Conservation (phyloP, 2,113 vertebrate species). For the Condylura cristata region DNA sequence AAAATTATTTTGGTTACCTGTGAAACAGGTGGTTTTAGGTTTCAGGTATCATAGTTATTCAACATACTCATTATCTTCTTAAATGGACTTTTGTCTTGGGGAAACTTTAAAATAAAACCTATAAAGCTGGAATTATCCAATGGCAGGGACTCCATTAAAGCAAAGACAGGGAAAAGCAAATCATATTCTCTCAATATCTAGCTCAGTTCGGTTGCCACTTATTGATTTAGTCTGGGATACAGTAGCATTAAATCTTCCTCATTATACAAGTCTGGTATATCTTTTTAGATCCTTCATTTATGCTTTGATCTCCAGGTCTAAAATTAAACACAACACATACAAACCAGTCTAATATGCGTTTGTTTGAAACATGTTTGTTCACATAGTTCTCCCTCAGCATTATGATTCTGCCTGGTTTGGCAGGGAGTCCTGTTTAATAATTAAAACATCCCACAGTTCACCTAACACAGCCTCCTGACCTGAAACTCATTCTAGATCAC, state of each 20-base stretch:
- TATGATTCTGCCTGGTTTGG: slow-evolving; percentile 38
- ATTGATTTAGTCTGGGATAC: slow-evolving; percentile 84
- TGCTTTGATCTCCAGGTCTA: slow-evolving; percentile 70
- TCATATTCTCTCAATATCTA: slow-evolving; percentile 81
- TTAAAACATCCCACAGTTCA: neutral
- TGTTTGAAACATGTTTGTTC: slow-evolving; percentile 4
- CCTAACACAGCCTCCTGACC: neutral
- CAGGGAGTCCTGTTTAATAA: neutral
- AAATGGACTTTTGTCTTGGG: slow-evolving; percentile 65
- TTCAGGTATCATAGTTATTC: slow-evolving; percentile 31
- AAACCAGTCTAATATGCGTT: slow-evolving; percentile 40
- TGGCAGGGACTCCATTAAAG: slow-evolving; percentile 77
- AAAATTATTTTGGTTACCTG: slow-evolving; percentile 31
- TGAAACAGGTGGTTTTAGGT: slow-evolving; percentile 55
- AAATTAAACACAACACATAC: slow-evolving; percentile 69
- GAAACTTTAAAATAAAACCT: slow-evolving; percentile 73
- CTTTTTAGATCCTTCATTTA: slow-evolving; percentile 67
- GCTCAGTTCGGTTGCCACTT: slow-evolving; percentile 77
- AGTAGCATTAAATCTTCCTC: slow-evolving; percentile 82
- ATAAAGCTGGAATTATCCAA: slow-evolving; percentile 65
- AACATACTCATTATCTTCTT: slow-evolving; percentile 58
- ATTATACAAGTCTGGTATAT: slow-evolving; percentile 74
- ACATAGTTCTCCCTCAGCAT: neutral
- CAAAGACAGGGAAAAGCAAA: slow-evolving; percentile 80
- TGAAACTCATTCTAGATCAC: neutral